Conservation (phyloP, 1,140 invertebrate species). For the Elymnias hypermnestra region DNA sequence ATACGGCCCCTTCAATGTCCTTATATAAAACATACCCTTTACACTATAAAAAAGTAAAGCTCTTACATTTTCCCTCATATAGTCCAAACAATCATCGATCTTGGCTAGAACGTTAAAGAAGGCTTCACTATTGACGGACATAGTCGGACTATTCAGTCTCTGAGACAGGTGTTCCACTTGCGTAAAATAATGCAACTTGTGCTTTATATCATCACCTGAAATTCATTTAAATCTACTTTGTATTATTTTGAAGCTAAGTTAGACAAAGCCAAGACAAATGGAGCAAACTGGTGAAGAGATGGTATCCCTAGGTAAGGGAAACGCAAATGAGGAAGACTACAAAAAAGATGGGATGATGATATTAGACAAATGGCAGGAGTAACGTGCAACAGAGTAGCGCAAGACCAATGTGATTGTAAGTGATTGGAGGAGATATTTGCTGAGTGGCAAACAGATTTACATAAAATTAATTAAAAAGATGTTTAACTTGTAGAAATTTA, state of each 20-base stretch:
- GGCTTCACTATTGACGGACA: constrained; percentile 88
- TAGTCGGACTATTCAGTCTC: constrained; percentile 85
- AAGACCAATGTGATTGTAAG: not conserved
- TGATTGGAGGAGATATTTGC: not conserved
- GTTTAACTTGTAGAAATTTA: too few species aligned
- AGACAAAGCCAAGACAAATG: too few species aligned
- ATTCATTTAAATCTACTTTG: not conserved
- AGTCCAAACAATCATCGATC: constrained; percentile 92
- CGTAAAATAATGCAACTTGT: constrained; percentile 90
- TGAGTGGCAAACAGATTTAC: not conserved
- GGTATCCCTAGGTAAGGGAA: too few species aligned
- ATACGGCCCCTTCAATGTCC: not conserved
- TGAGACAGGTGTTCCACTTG: constrained; percentile 89
- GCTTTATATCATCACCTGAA: constrained; percentile 83
- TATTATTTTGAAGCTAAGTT: too few species aligned
- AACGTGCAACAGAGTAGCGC: not conserved
- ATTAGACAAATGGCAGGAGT: not conserved
- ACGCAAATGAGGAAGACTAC: not conserved
- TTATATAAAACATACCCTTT: not conserved
- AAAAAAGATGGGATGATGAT: not conserved
- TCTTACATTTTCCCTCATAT: constrained; percentile 88
- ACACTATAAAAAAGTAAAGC: constrained; percentile 20
- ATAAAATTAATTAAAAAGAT: not conserved
- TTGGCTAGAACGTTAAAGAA: constrained; percentile 89
- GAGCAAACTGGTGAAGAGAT: too few species aligned